A percentile compares a stretch with the other conserved stretches of the same genome.
phyloP scores from a whole-genome alignment of 1,140 invertebrate species.

The Aphis gossypii region DNA sequence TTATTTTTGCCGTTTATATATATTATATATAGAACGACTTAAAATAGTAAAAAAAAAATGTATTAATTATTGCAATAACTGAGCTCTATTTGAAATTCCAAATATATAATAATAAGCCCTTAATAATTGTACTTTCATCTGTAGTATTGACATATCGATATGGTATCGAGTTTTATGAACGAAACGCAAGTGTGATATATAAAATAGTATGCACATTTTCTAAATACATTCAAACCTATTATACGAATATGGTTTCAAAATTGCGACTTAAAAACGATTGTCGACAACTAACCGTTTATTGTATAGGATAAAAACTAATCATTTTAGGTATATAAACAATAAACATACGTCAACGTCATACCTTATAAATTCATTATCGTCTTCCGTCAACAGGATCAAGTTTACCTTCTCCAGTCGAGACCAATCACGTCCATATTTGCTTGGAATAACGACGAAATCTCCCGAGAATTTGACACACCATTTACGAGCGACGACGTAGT shows the following conservation, averaged over 20 bases:
- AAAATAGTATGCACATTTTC: too few relatives aligned
- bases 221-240: background rate
- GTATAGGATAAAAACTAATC: background rate
- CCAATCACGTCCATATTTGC: conserved; percentile 75
- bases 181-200: too few relatives aligned
- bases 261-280: background rate
- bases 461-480: conserved; percentile 75
- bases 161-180: background rate
- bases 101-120: background rate
- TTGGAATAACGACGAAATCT: conserved; percentile 77
- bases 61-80: background rate
- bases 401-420: conserved; percentile 76
- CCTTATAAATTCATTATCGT: background rate
- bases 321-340: background rate
- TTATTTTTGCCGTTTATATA: background rate
- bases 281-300: background rate
- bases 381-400: conserved; percentile 62
- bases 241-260: background rate
- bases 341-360: background rate
- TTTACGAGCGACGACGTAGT: conserved; percentile 65
- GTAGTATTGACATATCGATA: background rate
- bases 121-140: background rate
- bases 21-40: background rate
- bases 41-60: background rate
- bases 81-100: background rate